phyloP scores from a whole-genome alignment of 1,140 invertebrate species.

The Orius insidiosus region DNA sequence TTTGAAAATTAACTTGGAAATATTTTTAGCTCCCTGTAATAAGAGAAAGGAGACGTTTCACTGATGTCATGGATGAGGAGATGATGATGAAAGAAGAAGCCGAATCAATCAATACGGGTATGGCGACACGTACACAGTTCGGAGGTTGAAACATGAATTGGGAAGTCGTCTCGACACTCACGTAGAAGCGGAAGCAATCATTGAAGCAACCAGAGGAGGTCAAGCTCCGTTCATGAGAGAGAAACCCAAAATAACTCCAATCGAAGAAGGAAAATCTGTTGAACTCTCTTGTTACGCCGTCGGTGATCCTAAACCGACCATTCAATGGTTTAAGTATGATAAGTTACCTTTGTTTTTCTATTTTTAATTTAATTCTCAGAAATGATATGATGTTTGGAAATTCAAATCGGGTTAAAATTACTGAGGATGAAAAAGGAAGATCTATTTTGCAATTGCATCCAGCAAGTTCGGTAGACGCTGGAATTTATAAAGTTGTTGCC shows the following conservation, averaged over 20 bases:
- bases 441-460: conserved; percentile 60
- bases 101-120: conserved; percentile 60
- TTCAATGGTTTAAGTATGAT: conserved; percentile 81
- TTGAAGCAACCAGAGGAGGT: conserved; percentile 61
- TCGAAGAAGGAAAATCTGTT: conserved; percentile 58
- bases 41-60: conserved; percentile 74
- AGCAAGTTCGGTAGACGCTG: conserved; percentile 60
- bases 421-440: conserved; percentile 54
- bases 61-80: conserved; percentile 90
- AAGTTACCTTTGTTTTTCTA: not conserved
- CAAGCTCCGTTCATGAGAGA: conserved; percentile 62
- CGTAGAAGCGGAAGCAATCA: conserved; percentile 64
- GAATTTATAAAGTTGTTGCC: conserved; percentile 90
- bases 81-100: conserved; percentile 70
- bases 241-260: conserved; percentile 58
- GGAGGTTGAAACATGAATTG: conserved; percentile 62
- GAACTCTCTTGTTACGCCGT: conserved; percentile 70
- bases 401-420: conserved; percentile 56
- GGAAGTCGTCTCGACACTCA: conserved; percentile 60
- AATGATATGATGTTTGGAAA: conserved; percentile 74
- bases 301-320: conserved; percentile 69
- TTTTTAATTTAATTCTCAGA: conserved; percentile 22
- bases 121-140: conserved; percentile 46
- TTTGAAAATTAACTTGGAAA: conserved; percentile 3
- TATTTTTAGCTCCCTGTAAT: conserved; percentile 60